phyloP scores from a whole-genome alignment of 2,888 invertebrate genomes.

The Anthophora plumipes region DNA sequence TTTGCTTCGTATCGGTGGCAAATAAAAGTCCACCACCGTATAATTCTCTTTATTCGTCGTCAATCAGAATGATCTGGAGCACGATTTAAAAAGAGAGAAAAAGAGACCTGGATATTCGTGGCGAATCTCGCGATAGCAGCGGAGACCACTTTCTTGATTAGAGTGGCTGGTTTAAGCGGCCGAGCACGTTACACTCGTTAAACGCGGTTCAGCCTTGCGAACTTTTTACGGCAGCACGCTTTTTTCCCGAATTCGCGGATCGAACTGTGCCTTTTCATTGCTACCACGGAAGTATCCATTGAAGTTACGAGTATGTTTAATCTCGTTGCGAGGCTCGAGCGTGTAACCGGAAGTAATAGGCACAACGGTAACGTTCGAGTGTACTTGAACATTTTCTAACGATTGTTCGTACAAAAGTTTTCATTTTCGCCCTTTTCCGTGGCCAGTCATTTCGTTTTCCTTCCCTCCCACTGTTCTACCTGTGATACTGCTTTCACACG shows the following conservation, averaged over 20 bases:
- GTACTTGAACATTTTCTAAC: neutral
- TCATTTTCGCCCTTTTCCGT: too few relatives aligned
- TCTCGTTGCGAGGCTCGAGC: conserved; percentile 36
- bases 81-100: neutral
- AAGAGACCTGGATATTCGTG: conserved; percentile 52
- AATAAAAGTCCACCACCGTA: conserved; percentile 62
- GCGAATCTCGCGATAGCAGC: conserved; percentile 38
- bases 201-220: conserved; percentile 52
- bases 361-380: too few relatives aligned
- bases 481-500: too few relatives aligned
- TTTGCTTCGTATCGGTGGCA: conserved; percentile 34
- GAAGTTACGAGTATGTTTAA: conserved; percentile 45
- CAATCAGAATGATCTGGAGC: conserved; percentile 57
- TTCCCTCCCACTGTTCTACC: neutral
- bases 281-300: conserved; percentile 13
- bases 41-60: conserved; percentile 70
- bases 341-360: neutral
- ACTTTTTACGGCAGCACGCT: conserved; percentile 54
- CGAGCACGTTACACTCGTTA: conserved; percentile 71
- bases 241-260: conserved; percentile 40
- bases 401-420: neutral
- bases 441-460: neutral
- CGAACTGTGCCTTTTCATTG: conserved; percentile 12
- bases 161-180: conserved; percentile 66
- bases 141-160: conserved; percentile 73